Percentiles rank a stretch among this genome's conserved stretches.
Evolutionary conservation across 2,113 vertebrate species (phyloP).

Genomic region (Chiloscyllium plagiosum): DNA sequence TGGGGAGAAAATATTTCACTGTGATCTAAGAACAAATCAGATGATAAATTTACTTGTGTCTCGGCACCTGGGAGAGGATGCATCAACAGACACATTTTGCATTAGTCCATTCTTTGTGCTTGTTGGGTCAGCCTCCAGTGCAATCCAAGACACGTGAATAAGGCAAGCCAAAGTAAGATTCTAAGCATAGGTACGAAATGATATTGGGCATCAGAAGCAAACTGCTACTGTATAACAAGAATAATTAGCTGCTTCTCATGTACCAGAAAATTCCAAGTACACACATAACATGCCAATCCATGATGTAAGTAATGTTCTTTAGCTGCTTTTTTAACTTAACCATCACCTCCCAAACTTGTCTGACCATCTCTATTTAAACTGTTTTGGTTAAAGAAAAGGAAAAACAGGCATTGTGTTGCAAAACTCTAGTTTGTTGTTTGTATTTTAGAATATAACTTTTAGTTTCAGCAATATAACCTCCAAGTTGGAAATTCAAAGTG

Average conservation of each 20-base stretch:
- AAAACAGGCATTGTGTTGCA: too few relatives aligned
- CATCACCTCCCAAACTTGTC: not conserved
- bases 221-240: not conserved
- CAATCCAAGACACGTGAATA: not conserved
- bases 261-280: not conserved
- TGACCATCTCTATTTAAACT: not conserved
- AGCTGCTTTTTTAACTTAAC: not conserved
- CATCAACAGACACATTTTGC: not conserved
- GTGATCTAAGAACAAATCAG: not conserved
- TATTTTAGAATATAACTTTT: too few relatives aligned
- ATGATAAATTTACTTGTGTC: not conserved
- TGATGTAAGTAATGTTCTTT: not conserved
- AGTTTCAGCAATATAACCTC: too few relatives aligned
- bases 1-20: not conserved
- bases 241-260: not conserved
- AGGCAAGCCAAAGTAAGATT: not conserved
- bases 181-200: not conserved
- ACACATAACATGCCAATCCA: not conserved
- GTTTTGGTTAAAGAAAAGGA: not conserved
- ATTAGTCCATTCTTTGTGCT: not conserved
- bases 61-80: not conserved
- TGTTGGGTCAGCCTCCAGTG: not conserved
- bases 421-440: too few relatives aligned
- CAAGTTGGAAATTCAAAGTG: too few relatives aligned
- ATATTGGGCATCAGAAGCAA: not conserved